Evolutionary conservation across 2,888 invertebrate species (phyloP).

Genomic region (Helobdella robusta): DNA sequence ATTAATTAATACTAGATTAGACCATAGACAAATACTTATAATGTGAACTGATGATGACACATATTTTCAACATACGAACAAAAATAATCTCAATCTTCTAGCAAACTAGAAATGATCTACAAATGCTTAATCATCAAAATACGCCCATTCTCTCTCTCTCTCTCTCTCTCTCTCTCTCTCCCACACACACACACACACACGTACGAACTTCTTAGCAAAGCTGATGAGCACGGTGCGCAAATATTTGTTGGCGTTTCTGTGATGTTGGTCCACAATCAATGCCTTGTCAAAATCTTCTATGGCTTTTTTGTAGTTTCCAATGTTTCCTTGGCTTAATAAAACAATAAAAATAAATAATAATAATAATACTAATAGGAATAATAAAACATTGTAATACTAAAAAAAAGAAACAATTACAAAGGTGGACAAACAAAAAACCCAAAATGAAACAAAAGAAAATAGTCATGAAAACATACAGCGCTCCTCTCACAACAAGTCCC

Average conservation of each 20-base stretch:
- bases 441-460: too few species aligned
- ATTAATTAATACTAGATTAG: too few species aligned
- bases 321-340: slow-evolving; percentile 66
- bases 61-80: too few species aligned
- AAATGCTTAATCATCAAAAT: background rate
- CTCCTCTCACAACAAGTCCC: slow-evolving; percentile 63
- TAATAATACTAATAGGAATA: background rate
- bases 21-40: too few species aligned
- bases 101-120: background rate
- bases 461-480: slow-evolving; percentile 59
- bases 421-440: background rate
- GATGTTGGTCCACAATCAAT: slow-evolving; percentile 73
- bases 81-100: background rate
- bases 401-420: background rate
- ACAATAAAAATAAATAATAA: slow-evolving; percentile 4
- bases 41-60: too few species aligned
- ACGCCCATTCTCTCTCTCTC: too few species aligned
- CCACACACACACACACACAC: too few species aligned
- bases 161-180: too few species aligned
- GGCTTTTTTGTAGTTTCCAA: slow-evolving; percentile 81
- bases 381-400: background rate
- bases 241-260: slow-evolving; percentile 85
- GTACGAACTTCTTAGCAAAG: slow-evolving; percentile 64
- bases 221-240: slow-evolving; percentile 84
- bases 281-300: slow-evolving; percentile 89